phyloP scores from a whole-genome alignment of 2,113 vertebrate genomes.

The Siphamia tubifer region DNA sequence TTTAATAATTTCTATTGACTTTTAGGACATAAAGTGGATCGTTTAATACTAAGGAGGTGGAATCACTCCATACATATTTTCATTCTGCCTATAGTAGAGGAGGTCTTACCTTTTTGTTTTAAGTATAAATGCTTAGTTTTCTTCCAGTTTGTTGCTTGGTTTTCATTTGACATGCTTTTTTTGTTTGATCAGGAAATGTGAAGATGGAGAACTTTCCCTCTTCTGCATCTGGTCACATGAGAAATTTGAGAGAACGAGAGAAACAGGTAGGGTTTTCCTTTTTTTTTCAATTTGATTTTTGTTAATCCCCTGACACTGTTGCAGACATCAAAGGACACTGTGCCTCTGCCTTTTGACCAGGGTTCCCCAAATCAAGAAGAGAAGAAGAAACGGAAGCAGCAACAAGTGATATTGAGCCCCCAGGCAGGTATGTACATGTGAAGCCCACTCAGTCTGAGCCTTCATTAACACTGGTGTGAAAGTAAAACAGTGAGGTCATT shows the following conservation, averaged over 20 bases:
- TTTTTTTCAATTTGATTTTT: neutral
- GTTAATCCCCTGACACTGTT: neutral
- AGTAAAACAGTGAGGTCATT: too few species aligned
- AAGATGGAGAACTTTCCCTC: conserved; percentile 75
- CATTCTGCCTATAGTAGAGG: too few species aligned
- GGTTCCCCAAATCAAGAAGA: conserved; percentile 82
- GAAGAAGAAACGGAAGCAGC: conserved; percentile 85
- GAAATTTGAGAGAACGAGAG: conserved; percentile 73
- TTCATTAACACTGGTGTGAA: neutral
- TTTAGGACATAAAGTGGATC: neutral
- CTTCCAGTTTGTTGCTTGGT: neutral
- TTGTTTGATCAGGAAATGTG: conserved; percentile 71
- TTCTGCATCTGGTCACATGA: conserved; percentile 67
- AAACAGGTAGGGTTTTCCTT: conserved; percentile 77
- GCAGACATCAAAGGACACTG: too few species aligned
- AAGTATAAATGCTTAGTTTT: neutral
- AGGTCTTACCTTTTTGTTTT: neutral
- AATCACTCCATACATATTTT: too few species aligned
- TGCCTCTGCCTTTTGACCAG: conserved; percentile 58
- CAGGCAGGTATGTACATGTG: conserved; percentile 82
- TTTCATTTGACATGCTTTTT: conserved; percentile 17
- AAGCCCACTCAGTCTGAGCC: too few species aligned
- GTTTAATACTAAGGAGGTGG: too few species aligned
- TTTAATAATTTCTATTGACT: too few species aligned
- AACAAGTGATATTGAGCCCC: conserved; percentile 85